phyloP scores from a whole-genome alignment of 1,140 invertebrate species.

The Nautilus pompilius region DNA sequence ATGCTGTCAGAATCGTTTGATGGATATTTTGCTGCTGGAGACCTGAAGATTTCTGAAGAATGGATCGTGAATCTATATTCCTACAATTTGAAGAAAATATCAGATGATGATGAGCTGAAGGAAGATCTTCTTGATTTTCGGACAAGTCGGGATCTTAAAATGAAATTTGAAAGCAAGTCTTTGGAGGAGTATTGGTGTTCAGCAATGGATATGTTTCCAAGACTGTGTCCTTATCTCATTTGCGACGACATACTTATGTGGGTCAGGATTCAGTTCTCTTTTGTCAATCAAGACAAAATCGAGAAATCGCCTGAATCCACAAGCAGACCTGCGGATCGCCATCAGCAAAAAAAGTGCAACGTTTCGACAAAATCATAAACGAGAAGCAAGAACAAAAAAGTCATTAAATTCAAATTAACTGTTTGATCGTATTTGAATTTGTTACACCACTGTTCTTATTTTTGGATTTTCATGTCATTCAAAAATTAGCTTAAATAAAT shows the following conservation, averaged over 20 bases:
- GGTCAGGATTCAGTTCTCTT: neutral
- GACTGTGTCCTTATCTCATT: neutral
- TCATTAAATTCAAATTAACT: neutral
- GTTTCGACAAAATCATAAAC: neutral
- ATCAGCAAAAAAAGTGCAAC: neutral
- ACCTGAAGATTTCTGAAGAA: neutral
- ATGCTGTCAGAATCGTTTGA: conserved; percentile 1
- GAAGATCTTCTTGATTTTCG: neutral
- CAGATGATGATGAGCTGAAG: neutral
- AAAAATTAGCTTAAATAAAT: no score
- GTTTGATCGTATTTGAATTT: neutral
- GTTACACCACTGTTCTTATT: no score
- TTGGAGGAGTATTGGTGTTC: conserved; percentile 2
- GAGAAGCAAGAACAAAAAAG: neutral
- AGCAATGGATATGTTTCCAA: neutral
- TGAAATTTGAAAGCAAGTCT: neutral
- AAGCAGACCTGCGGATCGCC: neutral
- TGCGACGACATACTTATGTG: neutral
- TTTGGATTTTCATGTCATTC: no score
- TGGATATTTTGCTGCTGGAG: neutral
- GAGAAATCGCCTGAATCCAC: neutral
- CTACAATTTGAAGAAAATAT: neutral
- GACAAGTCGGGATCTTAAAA: neutral
- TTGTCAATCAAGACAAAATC: neutral
- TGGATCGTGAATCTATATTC: neutral